These are phyloP conservation scores for Epinephelus coioides DNA, from an alignment of 2,797 vertebrate species.

Conservation along the genomic window DNA sequence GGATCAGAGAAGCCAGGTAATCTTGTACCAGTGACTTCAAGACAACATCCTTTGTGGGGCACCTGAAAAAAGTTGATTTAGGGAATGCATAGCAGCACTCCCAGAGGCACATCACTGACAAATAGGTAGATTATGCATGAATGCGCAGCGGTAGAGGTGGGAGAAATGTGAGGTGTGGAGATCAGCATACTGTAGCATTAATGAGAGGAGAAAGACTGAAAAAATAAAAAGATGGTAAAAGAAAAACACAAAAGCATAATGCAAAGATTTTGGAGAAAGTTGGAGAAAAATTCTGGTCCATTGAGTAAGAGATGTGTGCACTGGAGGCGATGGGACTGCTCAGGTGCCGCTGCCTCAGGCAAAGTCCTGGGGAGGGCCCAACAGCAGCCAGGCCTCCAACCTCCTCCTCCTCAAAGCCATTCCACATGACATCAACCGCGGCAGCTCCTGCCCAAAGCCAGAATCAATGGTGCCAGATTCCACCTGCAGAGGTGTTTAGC, in stretches of 20 bases:
- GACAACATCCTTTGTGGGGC: slow-evolving; percentile 77
- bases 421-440: slow-evolving; percentile 41
- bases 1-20: slow-evolving; percentile 67
- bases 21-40: slow-evolving; percentile 78
- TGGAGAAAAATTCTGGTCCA: slow-evolving; percentile 23
- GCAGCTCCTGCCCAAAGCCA: slow-evolving; percentile 46
- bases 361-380: slow-evolving; percentile 44
- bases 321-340: slow-evolving; percentile 44
- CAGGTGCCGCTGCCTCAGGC: slow-evolving; percentile 57
- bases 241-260: slow-evolving; percentile 8
- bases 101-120: slow-evolving; percentile 59
- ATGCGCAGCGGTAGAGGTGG: slow-evolving; percentile 46
- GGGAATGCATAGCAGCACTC: slow-evolving; percentile 61
- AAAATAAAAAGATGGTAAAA: not conserved
- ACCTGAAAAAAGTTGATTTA: slow-evolving; percentile 74
- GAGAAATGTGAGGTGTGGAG: slow-evolving; percentile 14
- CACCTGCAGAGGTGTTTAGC: slow-evolving; percentile 46
- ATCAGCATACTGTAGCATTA: slow-evolving; percentile 37
- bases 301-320: slow-evolving; percentile 44
- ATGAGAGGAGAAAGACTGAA: slow-evolving; percentile 14
- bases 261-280: slow-evolving; percentile 28
- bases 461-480: slow-evolving; percentile 53
- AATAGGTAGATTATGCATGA: slow-evolving; percentile 79
- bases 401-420: slow-evolving; percentile 48
- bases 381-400: slow-evolving; percentile 42